Conservation (phyloP, 2,888 invertebrate genomes). For the Tachystola acroxantha region DNA sequence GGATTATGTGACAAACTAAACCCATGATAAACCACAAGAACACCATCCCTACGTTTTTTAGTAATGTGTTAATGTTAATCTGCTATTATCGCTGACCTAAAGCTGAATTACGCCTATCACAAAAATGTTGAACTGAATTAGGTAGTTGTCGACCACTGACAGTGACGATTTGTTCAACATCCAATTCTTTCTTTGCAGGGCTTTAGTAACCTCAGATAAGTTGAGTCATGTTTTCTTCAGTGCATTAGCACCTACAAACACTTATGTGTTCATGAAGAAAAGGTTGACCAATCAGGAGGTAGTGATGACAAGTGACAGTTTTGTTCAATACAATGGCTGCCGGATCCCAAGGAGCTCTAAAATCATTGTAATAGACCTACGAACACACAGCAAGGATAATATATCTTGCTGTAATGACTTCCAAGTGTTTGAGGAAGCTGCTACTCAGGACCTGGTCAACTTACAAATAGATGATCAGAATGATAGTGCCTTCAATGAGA, state of each 20-base stretch:
- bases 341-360: constrained; percentile 55
- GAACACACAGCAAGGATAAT: constrained; percentile 33
- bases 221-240: constrained; percentile 57
- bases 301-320: constrained; percentile 48
- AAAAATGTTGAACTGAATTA: too few relatives aligned
- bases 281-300: constrained; percentile 30
- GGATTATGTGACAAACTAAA: too few relatives aligned
- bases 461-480: constrained; percentile 25
- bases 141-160: too few relatives aligned
- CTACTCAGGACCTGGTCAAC: constrained; percentile 29
- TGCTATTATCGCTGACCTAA: too few relatives aligned
- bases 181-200: constrained; percentile 42
- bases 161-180: too few relatives aligned
- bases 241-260: constrained; percentile 62
- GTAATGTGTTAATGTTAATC: too few relatives aligned
- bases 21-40: too few relatives aligned
- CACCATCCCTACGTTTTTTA: too few relatives aligned
- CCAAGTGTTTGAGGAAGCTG: constrained; percentile 56
- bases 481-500: constrained; percentile 40
- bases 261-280: constrained; percentile 70
- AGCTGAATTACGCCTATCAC: too few relatives aligned
- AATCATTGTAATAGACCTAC: constrained; percentile 55
- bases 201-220: constrained; percentile 63
- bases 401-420: constrained; percentile 59
- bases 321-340: constrained; percentile 48